phyloP scores from a whole-genome alignment of 1,140 invertebrate species.

The Paraescarpia echinospica region DNA sequence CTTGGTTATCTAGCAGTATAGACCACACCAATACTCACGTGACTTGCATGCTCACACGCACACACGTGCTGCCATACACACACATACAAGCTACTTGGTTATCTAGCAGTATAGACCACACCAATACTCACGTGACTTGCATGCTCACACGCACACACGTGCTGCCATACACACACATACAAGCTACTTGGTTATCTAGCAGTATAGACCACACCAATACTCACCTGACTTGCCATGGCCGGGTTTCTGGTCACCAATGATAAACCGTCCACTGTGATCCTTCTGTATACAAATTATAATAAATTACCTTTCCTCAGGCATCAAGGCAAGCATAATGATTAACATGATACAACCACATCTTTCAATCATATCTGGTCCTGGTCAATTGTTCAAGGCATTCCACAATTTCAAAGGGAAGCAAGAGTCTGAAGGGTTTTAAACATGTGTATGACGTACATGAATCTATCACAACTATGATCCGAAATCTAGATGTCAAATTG shows the following conservation, averaged over 20 bases:
- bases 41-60: too few relatives aligned
- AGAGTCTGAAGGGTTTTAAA: not conserved
- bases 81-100: too few relatives aligned
- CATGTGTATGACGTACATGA: not conserved
- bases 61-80: too few relatives aligned
- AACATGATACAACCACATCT: not conserved
- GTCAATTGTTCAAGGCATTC: not conserved
- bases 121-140: too few relatives aligned
- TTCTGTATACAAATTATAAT: not conserved
- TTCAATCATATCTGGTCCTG: not conserved
- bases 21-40: too few relatives aligned
- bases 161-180: too few relatives aligned
- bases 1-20: too few relatives aligned
- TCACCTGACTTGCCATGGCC: not conserved
- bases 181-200: too few relatives aligned
- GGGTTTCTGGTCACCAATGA: slow-evolving; percentile 2
- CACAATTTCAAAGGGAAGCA: not conserved
- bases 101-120: too few relatives aligned
- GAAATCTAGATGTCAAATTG: not conserved
- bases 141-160: too few relatives aligned
- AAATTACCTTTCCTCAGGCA: not conserved
- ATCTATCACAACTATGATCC: not conserved
- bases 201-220: not conserved
- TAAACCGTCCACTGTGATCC: not conserved
- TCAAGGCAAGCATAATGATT: not conserved